phyloP scores from a whole-genome alignment of 2,113 vertebrate species.

The Ptilonorhynchus violaceus region DNA sequence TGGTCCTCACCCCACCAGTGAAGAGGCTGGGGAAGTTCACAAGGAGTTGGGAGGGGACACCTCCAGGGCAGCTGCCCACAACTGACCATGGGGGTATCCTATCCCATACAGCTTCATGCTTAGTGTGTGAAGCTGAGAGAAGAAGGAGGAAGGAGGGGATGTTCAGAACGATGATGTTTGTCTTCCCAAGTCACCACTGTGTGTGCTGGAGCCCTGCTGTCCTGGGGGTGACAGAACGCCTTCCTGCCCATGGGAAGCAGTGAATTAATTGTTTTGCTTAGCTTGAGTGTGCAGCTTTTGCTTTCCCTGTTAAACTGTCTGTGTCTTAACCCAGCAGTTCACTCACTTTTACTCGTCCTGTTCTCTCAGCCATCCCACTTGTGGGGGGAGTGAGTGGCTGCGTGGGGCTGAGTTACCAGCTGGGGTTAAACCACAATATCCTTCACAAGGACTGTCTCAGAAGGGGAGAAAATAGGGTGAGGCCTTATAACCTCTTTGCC shows the following conservation, averaged over 20 bases:
- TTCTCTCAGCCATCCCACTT: neutral
- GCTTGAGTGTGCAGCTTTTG: neutral
- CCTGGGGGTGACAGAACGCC: neutral
- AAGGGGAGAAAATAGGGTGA: neutral
- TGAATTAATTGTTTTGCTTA: neutral
- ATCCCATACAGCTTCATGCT: neutral
- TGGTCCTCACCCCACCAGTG: neutral
- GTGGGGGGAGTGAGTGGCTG: neutral
- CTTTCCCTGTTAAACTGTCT: neutral
- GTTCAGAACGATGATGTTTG: neutral
- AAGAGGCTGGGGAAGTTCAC: accelerated
- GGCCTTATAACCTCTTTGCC: neutral
- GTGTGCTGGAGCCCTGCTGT: neutral
- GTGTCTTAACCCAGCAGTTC: neutral
- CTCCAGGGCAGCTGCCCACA: neutral
- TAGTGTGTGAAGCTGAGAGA: neutral
- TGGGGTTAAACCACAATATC: neutral
- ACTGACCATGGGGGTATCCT: too few relatives aligned
- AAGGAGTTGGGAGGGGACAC: neutral
- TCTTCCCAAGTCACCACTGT: neutral
- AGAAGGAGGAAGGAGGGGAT: neutral
- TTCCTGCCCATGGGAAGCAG: neutral
- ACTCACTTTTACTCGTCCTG: neutral
- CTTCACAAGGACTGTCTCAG: neutral
- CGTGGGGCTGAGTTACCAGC: neutral